Base-by-base conservation (phyloP, 2,888 invertebrate species). In the Netelia virgata region DNA sequence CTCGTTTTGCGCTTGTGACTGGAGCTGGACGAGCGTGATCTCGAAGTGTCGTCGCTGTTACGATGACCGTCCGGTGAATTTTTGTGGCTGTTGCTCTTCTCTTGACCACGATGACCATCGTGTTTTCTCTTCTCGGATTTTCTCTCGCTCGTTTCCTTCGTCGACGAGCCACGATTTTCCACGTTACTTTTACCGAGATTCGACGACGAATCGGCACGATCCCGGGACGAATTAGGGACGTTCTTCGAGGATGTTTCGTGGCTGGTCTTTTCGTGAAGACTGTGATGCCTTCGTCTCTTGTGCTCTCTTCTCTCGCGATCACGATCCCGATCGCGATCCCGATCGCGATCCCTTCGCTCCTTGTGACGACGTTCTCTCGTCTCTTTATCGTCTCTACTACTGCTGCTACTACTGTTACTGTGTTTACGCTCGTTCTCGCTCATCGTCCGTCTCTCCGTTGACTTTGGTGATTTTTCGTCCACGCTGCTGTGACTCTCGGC, bases 1-100 rank as follows among this genome's bases (percentile, higher is more conserved):
- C 89, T 91, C 0, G 89, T 87, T 84, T 92, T 92, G 55, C 92
- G 89, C 78, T 92, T 92, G 70, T 91, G 90, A 73, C 90, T 90
- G 3, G 91, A 91, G 63, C 89, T 91, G 70, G 90, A 89, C 0
- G 90, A 90, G 16, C 91, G 90, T 0, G 90, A 87, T 69, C 89
- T 89, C 76, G 86, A 86, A 1, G 87, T 78, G 3, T 86, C 87
- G 5, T 86, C 85, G 81, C 88, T 68, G 86, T 87, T 59, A 72
- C 83, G 14, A 53, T 87, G 87, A 84, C 77, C 82, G 9, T 86
- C 86, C 2, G 89, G 88, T 16, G 88, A 88, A 16, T 86, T 91
- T 66, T 90, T 90, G 43, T 88, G 88, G 1, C 85, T 85, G 63
- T 83, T 78, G 9, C 88, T 88, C 14, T 87, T 88, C 2, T 88